Base-by-base conservation (phyloP, 1,140 invertebrate species). In the Aphidius gifuensis region DNA sequence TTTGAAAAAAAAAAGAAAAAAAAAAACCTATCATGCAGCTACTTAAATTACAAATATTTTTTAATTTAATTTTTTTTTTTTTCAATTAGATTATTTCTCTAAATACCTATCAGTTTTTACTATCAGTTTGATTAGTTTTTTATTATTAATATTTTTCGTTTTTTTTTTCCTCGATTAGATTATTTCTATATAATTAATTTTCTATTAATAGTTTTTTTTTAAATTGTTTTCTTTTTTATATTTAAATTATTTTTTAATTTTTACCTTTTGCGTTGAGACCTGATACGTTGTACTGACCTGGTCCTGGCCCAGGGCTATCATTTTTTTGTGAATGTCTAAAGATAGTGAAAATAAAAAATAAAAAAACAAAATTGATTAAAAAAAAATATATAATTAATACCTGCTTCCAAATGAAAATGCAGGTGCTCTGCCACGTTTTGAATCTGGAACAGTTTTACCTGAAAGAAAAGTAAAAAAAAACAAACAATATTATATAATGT, bases 261-360 rank as follows among this genome's bases (percentile, higher is more conserved):
- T 82, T 83, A 85, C 92, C 92, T 88, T 92, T 93, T 49, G 88
- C 84, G 60, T 89, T 88, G 66, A 94, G 83, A 23, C 92, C 91
- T 56, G 90, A 88, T 11, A 94, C 88, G 76, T 93, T 93, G 75
- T 94, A 94, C 64, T 90, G 87, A 5, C 91, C 92, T 7, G 92
- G 92, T 23, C 92, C 92, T 2, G 92, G 92, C n/a, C 92, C 92
- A 21, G 73, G 84, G 50, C 81, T 84, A 44, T 83, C 81, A 40
- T 74, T 79, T 65, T 84, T 85, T 11, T 74, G 71, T 11, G 76
- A 72, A 59, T 84, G 81, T 60, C 85, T 86, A 56, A 66, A 47
- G 66, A 45, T 62, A 66, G 64, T 69, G 68, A 68, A 58, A 21
- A 11, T 63, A 72, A 59, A 47, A 43, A 23, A 51, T 59, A 50